Evolutionary conservation across 2,113 vertebrate genomes (phyloP).

Genomic region (Chroicocephalus ridibundus): DNA sequence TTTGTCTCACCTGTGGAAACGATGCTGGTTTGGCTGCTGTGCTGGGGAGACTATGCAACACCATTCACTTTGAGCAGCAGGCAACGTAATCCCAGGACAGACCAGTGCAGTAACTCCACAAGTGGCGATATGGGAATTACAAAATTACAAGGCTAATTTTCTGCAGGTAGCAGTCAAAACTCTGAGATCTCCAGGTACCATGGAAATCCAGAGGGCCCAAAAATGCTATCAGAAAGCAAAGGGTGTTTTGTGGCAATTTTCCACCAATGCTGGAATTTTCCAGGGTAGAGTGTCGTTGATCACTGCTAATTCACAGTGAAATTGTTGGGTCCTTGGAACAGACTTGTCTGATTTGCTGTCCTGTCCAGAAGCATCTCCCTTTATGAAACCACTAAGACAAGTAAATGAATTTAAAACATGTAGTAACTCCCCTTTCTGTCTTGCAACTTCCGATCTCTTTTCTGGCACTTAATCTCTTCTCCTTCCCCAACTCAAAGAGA

Average conservation of each 20-base stretch:
- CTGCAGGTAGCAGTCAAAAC: background rate
- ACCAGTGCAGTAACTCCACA: background rate
- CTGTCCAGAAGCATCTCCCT: background rate
- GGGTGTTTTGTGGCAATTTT: background rate
- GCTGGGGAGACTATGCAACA: background rate
- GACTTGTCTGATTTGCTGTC: background rate
- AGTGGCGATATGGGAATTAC: background rate
- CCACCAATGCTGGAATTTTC: background rate
- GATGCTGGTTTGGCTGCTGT: background rate
- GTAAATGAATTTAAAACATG: background rate
- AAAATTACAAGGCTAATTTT: background rate
- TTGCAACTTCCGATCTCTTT: background rate
- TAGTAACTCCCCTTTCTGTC: background rate
- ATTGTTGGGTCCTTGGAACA: background rate
- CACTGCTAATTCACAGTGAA: background rate
- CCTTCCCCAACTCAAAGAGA: background rate
- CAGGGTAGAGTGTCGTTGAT: background rate
- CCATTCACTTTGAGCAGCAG: background rate
- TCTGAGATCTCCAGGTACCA: background rate
- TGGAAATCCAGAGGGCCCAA: background rate
- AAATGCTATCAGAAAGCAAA: background rate
- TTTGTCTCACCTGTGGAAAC: background rate
- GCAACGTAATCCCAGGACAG: background rate
- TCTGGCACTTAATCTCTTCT: background rate
- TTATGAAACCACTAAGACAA: background rate